A percentile compares a stretch with the other conserved stretches of the same genome.
Evolutionary conservation across 2,113 vertebrate genomes (phyloP).

Genomic region (Chaenogobius annularis): DNA sequence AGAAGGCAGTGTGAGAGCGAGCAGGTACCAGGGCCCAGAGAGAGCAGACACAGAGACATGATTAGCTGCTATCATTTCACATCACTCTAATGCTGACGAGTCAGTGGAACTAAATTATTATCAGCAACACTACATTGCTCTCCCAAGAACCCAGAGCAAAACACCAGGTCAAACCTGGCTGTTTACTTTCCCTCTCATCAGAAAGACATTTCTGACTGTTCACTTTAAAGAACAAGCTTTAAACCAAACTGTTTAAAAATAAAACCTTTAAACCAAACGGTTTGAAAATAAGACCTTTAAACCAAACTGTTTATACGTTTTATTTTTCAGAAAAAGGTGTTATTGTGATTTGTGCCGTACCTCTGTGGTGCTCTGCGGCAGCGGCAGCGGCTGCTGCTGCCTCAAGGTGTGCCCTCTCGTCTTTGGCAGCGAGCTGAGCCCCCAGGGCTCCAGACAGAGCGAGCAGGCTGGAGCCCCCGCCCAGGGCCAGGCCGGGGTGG

Average conservation of each 20-base stretch:
- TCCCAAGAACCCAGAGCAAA: slow-evolving; percentile 40
- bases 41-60: slow-evolving; percentile 26
- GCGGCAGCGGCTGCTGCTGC: slow-evolving; percentile 68
- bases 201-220: not conserved
- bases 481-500: slow-evolving; percentile 78
- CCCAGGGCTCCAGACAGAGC: slow-evolving; percentile 85
- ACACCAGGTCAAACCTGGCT: slow-evolving; percentile 19
- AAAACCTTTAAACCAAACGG: too few species aligned
- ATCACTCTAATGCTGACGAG: slow-evolving; percentile 43
- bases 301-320: too few species aligned
- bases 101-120: slow-evolving; percentile 47
- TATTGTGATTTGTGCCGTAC: slow-evolving; percentile 57
- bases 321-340: not conserved
- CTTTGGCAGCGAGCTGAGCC: slow-evolving; percentile 85
- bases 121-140: slow-evolving; percentile 19
- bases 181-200: slow-evolving; percentile 19
- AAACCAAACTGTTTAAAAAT: too few species aligned
- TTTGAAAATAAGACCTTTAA: too few species aligned
- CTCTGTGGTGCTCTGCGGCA: slow-evolving; percentile 81
- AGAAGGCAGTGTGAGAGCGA: slow-evolving; percentile 46
- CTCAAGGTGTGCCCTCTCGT: slow-evolving; percentile 82
- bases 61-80: slow-evolving; percentile 41
- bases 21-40: slow-evolving; percentile 39
- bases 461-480: slow-evolving; percentile 82
- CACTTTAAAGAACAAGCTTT: too few species aligned